phyloP scores from a whole-genome alignment of 2,113 vertebrate species.

The Cyanoliseus patagonus region DNA sequence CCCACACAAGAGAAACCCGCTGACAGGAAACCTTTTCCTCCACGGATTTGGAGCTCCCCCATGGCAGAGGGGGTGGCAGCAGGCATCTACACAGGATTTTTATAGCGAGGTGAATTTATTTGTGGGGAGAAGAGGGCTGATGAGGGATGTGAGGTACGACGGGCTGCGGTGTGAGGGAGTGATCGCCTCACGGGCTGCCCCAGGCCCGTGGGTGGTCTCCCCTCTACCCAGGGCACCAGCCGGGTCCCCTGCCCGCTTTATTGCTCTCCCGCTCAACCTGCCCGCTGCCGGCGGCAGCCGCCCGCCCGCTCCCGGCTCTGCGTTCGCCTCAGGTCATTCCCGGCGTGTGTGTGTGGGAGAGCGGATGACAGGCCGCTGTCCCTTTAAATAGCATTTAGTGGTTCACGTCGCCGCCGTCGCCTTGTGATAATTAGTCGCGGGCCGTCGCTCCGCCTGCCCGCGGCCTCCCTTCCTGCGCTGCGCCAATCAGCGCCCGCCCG shows the following conservation, averaged over 20 bases:
- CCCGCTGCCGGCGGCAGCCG: fast-evolving
- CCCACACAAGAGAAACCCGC: not conserved
- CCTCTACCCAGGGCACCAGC: too few species aligned
- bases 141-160: not conserved
- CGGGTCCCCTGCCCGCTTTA: too few species aligned
- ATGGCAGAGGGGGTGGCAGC: not conserved
- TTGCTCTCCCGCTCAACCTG: too few species aligned
- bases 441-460: not conserved
- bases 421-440: not conserved
- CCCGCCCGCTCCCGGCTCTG: not conserved
- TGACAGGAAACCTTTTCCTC: not conserved
- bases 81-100: not conserved
- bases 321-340: not conserved
- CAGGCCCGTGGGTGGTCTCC: not conserved
- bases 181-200: not conserved
- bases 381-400: slow-evolving; percentile 32
- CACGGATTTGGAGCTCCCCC: not conserved
- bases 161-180: too few species aligned
- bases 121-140: too few species aligned
- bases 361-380: not conserved
- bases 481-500: slow-evolving; percentile 60
- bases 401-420: slow-evolving; percentile 59
- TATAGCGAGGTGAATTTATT: not conserved
- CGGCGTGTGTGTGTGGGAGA: fast-evolving
- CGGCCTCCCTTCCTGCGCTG: not conserved